Conservation (phyloP, 2,888 invertebrate genomes). For the Sisyra terminalis region DNA sequence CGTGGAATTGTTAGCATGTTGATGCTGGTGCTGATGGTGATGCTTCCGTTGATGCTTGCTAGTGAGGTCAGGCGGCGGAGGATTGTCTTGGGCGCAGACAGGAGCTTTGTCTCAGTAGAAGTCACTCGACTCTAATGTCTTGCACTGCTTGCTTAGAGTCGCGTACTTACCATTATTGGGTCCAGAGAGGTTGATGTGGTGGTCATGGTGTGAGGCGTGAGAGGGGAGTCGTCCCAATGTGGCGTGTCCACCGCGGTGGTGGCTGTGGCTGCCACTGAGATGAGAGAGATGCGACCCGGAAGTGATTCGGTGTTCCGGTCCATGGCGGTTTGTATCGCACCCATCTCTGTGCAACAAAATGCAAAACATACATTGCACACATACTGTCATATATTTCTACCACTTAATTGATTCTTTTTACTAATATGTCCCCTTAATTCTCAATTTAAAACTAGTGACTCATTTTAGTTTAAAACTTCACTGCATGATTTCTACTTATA, state of each 20-base stretch:
- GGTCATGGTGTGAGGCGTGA: constrained; percentile 41
- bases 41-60: constrained; percentile 29
- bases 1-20: not conserved
- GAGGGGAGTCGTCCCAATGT: constrained; percentile 49
- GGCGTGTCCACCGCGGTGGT: constrained; percentile 27
- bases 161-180: constrained; percentile 80
- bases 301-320: constrained; percentile 5
- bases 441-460: too few species aligned
- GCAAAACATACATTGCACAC: constrained; percentile 10
- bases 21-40: constrained; percentile 18
- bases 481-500: too few species aligned
- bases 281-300: constrained; percentile 32
- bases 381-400: constrained; percentile 3
- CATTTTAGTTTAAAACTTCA: too few species aligned
- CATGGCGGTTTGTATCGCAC: constrained; percentile 23
- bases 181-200: constrained; percentile 30
- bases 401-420: too few species aligned
- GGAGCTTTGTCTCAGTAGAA: constrained; percentile 78
- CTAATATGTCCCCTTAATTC: too few species aligned
- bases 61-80: constrained; percentile 30
- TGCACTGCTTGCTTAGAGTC: constrained; percentile 91
- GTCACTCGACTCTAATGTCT: constrained; percentile 83
- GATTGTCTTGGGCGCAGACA: constrained; percentile 30
- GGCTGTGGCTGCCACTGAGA: constrained; percentile 40
- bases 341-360: constrained; percentile 25